These are phyloP conservation scores for Cnemophilus loriae DNA, from an alignment of 2,113 vertebrate genomes.

Conservation along the genomic window DNA sequence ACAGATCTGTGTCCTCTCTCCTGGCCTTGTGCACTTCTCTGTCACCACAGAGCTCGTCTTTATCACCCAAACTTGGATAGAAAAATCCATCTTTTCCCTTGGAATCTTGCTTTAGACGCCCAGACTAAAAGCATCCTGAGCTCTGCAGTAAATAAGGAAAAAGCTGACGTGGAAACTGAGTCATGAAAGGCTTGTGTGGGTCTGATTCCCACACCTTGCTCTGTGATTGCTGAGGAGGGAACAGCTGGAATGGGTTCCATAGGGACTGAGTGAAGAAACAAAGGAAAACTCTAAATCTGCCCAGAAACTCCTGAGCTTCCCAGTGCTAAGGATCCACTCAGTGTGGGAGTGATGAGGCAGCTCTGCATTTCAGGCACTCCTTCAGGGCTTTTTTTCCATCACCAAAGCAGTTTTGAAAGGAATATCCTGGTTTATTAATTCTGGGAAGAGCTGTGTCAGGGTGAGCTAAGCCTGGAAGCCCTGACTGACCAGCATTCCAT, in stretches of 20 bases:
- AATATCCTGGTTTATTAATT: background rate
- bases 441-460: background rate
- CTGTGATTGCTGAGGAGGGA: background rate
- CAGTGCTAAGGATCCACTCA: background rate
- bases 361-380: background rate
- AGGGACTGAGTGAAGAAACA: background rate
- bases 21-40: background rate
- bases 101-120: background rate
- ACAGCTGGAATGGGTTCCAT: background rate
- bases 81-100: background rate
- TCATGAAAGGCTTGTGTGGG: background rate
- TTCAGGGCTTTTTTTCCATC: background rate
- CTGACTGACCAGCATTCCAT: background rate
- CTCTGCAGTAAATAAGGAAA: background rate
- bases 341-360: background rate
- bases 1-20: background rate
- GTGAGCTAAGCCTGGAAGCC: background rate
- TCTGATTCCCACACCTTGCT: background rate
- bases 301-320: background rate
- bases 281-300: background rate
- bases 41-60: background rate
- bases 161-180: background rate
- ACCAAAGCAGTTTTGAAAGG: background rate
- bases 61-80: background rate
- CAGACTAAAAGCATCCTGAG: background rate